Evolutionary conservation across 2,888 invertebrate species (phyloP).

Genomic region (Eilema griseolum): DNA sequence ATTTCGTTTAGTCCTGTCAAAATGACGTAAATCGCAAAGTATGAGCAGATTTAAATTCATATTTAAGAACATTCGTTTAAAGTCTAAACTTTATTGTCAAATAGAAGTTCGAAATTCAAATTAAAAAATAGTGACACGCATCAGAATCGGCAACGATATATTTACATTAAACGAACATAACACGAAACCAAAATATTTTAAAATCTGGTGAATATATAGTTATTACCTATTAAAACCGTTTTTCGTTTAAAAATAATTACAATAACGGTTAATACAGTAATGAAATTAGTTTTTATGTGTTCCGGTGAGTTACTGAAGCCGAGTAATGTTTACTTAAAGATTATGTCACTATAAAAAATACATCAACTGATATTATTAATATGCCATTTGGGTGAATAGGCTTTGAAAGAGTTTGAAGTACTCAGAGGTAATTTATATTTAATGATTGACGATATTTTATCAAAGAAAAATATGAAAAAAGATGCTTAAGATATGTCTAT

Average conservation of each 20-base stretch:
- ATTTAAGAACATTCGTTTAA: neutral
- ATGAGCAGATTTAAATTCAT: neutral
- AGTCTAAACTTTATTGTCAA: neutral
- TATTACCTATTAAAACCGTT: conserved; percentile 28
- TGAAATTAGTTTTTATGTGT: conserved; percentile 42
- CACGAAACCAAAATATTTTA: conserved; percentile 23
- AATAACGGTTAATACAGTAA: conserved; percentile 36
- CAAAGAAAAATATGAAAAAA: conserved; percentile 26
- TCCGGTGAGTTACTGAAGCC: conserved; percentile 32
- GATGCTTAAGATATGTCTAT: conserved; percentile 12
- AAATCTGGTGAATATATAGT: conserved; percentile 24
- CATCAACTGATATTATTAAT: conserved; percentile 25
- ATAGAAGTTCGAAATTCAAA: neutral
- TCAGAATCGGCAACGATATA: neutral
- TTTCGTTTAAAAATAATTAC: conserved; percentile 21
- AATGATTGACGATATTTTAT: conserved; percentile 9
- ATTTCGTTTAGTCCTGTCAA: neutral
- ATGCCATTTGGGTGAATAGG: conserved; percentile 11
- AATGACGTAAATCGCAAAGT: neutral
- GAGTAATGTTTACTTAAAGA: conserved; percentile 33
- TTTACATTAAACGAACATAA: conserved; percentile 31
- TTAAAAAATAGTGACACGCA: neutral
- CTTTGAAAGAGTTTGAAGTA: conserved; percentile 13
- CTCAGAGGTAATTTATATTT: conserved; percentile 33
- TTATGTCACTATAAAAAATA: conserved; percentile 32